Percentiles rank a stretch among this genome's conserved stretches.
Conservation (phyloP, 2,113 vertebrate species). For the Tenrec ecaudatus region DNA sequence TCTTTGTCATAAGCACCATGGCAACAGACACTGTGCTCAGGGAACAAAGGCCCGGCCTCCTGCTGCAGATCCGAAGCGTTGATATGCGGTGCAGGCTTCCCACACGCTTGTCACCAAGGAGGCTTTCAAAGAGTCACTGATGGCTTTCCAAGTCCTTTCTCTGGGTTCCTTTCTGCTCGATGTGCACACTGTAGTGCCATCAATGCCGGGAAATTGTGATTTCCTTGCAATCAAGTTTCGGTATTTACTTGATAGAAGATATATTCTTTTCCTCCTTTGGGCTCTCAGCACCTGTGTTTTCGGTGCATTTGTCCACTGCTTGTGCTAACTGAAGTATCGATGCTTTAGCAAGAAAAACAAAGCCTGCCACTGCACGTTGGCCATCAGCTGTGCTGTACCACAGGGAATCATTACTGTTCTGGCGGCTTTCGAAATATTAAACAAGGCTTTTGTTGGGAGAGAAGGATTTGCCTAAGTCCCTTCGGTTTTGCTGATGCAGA, state of each 20-base stretch:
- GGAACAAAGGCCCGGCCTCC: background rate
- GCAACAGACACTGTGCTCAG: constrained; percentile 63
- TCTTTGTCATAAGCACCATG: constrained; percentile 60
- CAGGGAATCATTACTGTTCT: background rate
- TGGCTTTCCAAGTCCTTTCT: constrained; percentile 40
- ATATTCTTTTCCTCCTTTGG: background rate
- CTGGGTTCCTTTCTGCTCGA: background rate
- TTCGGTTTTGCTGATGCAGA: constrained; percentile 7
- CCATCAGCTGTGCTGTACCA: background rate
- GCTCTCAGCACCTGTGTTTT: constrained; percentile 45
- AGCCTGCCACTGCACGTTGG: background rate
- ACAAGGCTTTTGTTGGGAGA: constrained; percentile 58
- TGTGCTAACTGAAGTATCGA: constrained; percentile 27
- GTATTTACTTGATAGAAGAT: constrained; percentile 17
- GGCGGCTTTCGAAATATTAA: constrained; percentile 30
- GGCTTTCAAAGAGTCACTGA: constrained; percentile 25
- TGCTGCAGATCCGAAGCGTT: constrained; percentile 7
- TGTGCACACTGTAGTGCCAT: background rate
- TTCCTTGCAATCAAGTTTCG: constrained; percentile 31
- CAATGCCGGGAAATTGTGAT: constrained; percentile 1
- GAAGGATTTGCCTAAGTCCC: constrained; percentile 1
- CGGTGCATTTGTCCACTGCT: constrained; percentile 42
- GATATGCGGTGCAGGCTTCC: background rate
- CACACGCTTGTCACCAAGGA: background rate
- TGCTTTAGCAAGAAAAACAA: constrained; percentile 23